Conservation (phyloP, 2,888 invertebrate species). For the Galerucella calmariensis region DNA sequence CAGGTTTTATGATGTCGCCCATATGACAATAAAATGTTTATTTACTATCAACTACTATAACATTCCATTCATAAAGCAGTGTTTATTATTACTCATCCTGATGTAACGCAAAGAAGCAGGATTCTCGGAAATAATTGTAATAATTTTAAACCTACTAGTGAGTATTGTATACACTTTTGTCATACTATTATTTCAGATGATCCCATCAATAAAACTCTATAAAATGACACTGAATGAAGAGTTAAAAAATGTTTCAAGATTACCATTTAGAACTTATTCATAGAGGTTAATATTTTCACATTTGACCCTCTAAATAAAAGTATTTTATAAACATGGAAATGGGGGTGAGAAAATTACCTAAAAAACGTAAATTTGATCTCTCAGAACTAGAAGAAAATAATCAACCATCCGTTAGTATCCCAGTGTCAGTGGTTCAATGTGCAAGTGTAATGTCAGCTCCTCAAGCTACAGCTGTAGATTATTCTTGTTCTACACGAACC, state of each 20-base stretch:
- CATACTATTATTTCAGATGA: slow-evolving; percentile 38
- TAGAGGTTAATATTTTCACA: slow-evolving; percentile 40
- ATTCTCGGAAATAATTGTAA: slow-evolving; percentile 32
- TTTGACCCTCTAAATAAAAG: slow-evolving; percentile 13
- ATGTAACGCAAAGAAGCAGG: slow-evolving; percentile 40
- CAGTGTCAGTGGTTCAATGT: slow-evolving; percentile 62
- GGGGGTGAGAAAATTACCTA: slow-evolving; percentile 85
- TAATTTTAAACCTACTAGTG: slow-evolving; percentile 32
- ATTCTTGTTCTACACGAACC: slow-evolving; percentile 56
- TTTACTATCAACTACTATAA: slow-evolving; percentile 62
- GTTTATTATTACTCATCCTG: slow-evolving; percentile 54
- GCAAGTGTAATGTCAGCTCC: slow-evolving; percentile 57
- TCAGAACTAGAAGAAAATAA: slow-evolving; percentile 76
- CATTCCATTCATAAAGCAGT: slow-evolving; percentile 62
- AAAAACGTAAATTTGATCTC: slow-evolving; percentile 90
- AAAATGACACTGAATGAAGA: slow-evolving; percentile 38
- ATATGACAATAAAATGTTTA: slow-evolving; percentile 61
- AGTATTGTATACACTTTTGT: slow-evolving; percentile 34
- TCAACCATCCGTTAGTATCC: slow-evolving; percentile 55
- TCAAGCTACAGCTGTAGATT: slow-evolving; percentile 62
- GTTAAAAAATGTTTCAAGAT: slow-evolving; percentile 40
- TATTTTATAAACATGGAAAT: slow-evolving; percentile 59
- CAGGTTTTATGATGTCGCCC: slow-evolving; percentile 45
- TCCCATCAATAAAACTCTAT: slow-evolving; percentile 34
- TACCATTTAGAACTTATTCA: slow-evolving; percentile 54